A percentile compares a stretch with the other conserved stretches of the same genome.
Evolutionary conservation across 2,888 invertebrate genomes (phyloP).

Genomic region (Eustalomyia histrio): DNA sequence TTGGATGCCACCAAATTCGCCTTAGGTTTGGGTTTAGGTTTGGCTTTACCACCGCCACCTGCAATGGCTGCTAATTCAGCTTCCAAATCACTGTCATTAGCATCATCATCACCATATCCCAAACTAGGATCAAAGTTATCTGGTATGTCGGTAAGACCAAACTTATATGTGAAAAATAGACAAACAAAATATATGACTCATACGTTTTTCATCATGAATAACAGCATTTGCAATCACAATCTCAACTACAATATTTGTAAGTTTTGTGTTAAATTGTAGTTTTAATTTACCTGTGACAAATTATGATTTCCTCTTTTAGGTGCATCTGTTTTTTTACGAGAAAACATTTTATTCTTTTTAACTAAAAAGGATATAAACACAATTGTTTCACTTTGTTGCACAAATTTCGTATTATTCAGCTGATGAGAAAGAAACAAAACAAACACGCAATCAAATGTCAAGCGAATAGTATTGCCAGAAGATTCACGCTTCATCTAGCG

Average conservation of each 20-base stretch:
- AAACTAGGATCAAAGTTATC: conserved; percentile 83
- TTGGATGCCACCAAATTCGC: conserved; percentile 80
- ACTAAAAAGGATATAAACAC: neutral
- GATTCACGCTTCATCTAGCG: too few relatives aligned
- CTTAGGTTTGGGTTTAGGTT: conserved; percentile 75
- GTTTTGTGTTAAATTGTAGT: neutral
- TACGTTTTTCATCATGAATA: conserved; percentile 26
- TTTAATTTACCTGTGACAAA: conserved; percentile 74
- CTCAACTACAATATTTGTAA: neutral
- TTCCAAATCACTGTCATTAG: conserved; percentile 89
- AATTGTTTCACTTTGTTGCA: neutral
- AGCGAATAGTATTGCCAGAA: too few relatives aligned
- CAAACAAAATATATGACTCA: conserved; percentile 69
- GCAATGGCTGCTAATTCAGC: conserved; percentile 90
- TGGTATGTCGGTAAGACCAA: conserved; percentile 88
- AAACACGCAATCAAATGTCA: neutral
- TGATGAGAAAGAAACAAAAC: conserved; percentile 7
- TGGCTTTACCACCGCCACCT: conserved; percentile 78
- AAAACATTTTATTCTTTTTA: conserved; percentile 72
- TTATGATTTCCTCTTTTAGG: conserved; percentile 75
- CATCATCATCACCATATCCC: conserved; percentile 80
- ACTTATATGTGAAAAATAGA: conserved; percentile 80
- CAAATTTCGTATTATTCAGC: conserved; percentile 17
- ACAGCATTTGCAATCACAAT: neutral
- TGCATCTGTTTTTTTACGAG: conserved; percentile 74